These are phyloP conservation scores for Pollenia amentaria DNA, from an alignment of 2,888 invertebrate species.

Conservation along the genomic window DNA sequence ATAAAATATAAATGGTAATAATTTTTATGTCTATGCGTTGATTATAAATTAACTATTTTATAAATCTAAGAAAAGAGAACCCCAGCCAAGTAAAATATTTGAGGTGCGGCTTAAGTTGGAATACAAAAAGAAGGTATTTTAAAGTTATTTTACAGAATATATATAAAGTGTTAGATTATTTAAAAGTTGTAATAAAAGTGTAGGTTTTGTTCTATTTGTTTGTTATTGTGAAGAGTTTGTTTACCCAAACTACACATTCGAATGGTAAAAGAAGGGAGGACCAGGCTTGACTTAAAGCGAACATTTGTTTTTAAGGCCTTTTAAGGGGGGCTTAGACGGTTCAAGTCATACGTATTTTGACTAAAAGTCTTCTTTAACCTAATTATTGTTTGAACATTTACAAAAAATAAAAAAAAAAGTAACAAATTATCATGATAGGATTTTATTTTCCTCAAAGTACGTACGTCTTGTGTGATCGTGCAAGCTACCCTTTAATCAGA, in stretches of 20 bases:
- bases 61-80: conserved; percentile 5
- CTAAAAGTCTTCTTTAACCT: no score
- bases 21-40: conserved; percentile 53
- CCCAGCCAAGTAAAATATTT: not conserved
- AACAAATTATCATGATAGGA: no score
- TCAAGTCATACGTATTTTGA: no score
- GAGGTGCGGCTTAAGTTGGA: not conserved
- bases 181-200: not conserved
- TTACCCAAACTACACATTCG: no score
- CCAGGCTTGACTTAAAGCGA: no score
- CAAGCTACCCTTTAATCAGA: no score
- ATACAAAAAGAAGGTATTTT: not conserved
- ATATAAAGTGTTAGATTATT: not conserved
- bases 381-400: no score
- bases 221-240: not conserved
- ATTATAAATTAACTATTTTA: conserved; percentile 55
- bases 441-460: no score
- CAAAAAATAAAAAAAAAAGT: no score
- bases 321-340: no score
- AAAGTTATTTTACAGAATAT: not conserved
- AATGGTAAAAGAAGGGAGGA: not conserved
- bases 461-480: no score
- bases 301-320: no score
- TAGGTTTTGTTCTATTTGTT: conserved; percentile 9
- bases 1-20: conserved; percentile 50